phyloP scores from a whole-genome alignment of 2,888 invertebrate species.

The Carabus problematicus region DNA sequence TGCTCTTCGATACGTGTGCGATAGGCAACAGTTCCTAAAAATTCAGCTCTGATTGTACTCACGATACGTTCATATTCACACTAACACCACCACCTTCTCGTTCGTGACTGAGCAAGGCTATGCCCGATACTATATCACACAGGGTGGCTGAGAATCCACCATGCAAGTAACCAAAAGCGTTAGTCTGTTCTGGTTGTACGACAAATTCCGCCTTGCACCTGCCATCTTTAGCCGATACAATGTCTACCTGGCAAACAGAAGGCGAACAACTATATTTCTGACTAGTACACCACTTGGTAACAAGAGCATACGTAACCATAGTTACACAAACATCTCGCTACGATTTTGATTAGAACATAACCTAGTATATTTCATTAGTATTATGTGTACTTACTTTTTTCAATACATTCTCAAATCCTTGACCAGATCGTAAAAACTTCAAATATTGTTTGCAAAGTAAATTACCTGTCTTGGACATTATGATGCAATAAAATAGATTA shows the following conservation, averaged over 20 bases:
- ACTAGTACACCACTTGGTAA: no score
- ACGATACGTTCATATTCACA: conserved; percentile 83
- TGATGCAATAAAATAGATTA: no score
- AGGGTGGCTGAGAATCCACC: conserved; percentile 86
- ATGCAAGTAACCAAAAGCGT: conserved; percentile 77
- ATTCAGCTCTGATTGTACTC: no score
- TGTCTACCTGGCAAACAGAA: conserved; percentile 49
- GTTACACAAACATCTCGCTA: neutral
- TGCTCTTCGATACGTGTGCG: no score
- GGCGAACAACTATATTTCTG: no score
- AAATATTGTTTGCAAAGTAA: conserved; percentile 25
- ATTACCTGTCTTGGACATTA: conserved; percentile 4
- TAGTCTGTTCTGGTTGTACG: conserved; percentile 77
- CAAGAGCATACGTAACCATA: no score
- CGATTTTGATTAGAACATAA: neutral
- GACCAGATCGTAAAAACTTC: conserved; percentile 17
- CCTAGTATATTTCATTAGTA: neutral
- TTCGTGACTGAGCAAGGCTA: conserved; percentile 75
- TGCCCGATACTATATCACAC: conserved; percentile 78
- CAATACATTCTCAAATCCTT: conserved; percentile 23
- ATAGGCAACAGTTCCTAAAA: no score
- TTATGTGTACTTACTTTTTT: conserved; percentile 29
- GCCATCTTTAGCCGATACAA: conserved; percentile 69
- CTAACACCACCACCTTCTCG: conserved; percentile 71
- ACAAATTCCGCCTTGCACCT: conserved; percentile 77